Conservation (phyloP, 37 sponge, comb jelly and placozoan genomes). For the Lycopodina hypogea region DNA sequence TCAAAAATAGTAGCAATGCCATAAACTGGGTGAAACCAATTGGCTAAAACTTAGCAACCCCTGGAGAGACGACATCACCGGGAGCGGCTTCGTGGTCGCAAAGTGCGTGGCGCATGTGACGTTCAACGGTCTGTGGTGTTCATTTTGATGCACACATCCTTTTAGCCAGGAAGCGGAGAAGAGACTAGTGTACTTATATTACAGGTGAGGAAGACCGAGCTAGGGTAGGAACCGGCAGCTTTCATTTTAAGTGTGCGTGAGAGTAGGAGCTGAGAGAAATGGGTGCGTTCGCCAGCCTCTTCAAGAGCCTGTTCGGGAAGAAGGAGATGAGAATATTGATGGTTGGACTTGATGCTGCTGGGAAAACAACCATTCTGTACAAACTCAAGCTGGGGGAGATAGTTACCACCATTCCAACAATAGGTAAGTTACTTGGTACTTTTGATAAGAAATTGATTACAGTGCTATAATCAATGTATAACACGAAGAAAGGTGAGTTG, state of each 20-base stretch:
- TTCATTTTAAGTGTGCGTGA: background rate
- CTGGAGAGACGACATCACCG: conserved; percentile 8
- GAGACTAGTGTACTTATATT: too few species aligned
- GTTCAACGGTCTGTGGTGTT: conserved; percentile 12
- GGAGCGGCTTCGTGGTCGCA: background rate
- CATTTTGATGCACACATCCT: conserved; percentile 23
- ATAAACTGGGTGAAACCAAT: conserved; percentile 7
- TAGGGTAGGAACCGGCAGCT: too few species aligned
- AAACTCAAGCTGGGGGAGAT: conserved; percentile 99
- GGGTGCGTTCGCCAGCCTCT: conserved; percentile 78
- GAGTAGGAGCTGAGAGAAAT: conserved; percentile 20
- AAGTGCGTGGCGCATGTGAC: conserved; percentile 49
- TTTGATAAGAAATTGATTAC: too few species aligned
- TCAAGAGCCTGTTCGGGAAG: conserved; percentile 93
- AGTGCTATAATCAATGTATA: too few species aligned
- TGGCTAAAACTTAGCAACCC: conserved; percentile 19
- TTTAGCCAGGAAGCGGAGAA: conserved; percentile 14
- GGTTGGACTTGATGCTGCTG: conserved; percentile 98
- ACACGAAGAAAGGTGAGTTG: background rate
- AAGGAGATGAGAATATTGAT: conserved; percentile 98
- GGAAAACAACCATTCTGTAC: conserved; percentile 99
- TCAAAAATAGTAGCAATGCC: conserved; percentile 10
- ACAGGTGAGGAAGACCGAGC: too few species aligned
- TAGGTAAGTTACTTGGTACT: conserved; percentile 73
- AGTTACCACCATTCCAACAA: conserved; percentile 98